Conservation (phyloP, 2,113 vertebrate species). For the Sapayoa aenigma region DNA sequence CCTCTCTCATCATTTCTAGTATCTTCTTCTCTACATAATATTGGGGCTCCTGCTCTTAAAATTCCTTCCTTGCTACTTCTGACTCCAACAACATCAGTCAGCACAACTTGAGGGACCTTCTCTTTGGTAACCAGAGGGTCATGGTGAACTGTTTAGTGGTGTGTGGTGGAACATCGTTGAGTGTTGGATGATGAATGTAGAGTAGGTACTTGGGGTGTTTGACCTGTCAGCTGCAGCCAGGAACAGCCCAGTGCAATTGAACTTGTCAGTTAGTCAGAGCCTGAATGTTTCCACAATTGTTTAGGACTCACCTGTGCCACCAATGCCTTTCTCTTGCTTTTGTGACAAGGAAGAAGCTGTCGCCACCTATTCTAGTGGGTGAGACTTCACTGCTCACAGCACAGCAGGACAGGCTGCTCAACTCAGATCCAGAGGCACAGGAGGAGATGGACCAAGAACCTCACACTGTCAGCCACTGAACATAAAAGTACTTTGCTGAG, state of each 20-base stretch:
- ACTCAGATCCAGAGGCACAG: background rate
- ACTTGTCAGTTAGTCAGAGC: background rate
- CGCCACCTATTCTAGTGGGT: background rate
- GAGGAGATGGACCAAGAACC: background rate
- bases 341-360: background rate
- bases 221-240: background rate
- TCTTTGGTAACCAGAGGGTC: background rate
- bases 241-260: background rate
- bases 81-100: background rate
- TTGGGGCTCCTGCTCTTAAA: background rate
- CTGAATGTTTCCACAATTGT: background rate
- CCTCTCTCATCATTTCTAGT: background rate
- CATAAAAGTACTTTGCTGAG: background rate
- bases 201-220: background rate
- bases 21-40: background rate
- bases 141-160: accelerated
- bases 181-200: background rate
- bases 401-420: background rate
- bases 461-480: background rate
- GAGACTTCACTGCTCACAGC: background rate
- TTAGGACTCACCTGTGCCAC: background rate
- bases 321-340: background rate
- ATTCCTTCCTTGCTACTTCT: background rate
- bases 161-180: accelerated
- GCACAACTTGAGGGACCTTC: background rate